phyloP scores from a whole-genome alignment of 1,140 invertebrate species.

The Bombus sibiricus region DNA sequence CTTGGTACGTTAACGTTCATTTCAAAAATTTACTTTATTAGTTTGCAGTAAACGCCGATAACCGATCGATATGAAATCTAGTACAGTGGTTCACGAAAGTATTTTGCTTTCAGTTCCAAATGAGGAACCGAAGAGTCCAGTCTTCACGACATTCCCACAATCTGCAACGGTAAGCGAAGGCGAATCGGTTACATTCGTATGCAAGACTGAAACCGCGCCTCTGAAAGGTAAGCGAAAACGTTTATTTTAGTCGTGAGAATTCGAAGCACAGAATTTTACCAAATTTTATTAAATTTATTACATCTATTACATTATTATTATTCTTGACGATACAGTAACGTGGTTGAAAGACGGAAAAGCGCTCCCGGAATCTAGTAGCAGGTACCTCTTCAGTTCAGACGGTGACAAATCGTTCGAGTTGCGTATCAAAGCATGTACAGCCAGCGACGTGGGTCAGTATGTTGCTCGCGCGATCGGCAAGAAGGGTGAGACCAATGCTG shows the following conservation, averaged over 20 bases:
- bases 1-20: constrained; percentile 81
- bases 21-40: accelerated
- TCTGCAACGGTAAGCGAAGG: constrained; percentile 93
- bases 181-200: constrained; percentile 91
- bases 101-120: constrained; percentile 87
- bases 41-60: not conserved
- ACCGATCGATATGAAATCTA: too few relatives aligned
- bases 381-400: constrained; percentile 92
- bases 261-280: too few relatives aligned
- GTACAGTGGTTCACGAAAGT: too few relatives aligned
- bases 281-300: not conserved
- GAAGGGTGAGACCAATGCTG: constrained; percentile 90
- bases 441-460: constrained; percentile 95
- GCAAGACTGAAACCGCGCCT: constrained; percentile 88
- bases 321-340: constrained; percentile 79
- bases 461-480: constrained; percentile 92
- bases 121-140: constrained; percentile 91
- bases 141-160: constrained; percentile 94
- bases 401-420: constrained; percentile 90
- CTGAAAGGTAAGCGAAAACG: constrained; percentile 84
- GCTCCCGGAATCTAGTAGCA: constrained; percentile 88
- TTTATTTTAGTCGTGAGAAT: not conserved
- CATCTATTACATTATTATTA: too few relatives aligned
- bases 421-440: constrained; percentile 88
- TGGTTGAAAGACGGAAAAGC: constrained; percentile 97